Percentiles rank a stretch among this genome's conserved stretches.
Conservation (phyloP, 2,797 vertebrate species). For the Anguilla megastoma region DNA sequence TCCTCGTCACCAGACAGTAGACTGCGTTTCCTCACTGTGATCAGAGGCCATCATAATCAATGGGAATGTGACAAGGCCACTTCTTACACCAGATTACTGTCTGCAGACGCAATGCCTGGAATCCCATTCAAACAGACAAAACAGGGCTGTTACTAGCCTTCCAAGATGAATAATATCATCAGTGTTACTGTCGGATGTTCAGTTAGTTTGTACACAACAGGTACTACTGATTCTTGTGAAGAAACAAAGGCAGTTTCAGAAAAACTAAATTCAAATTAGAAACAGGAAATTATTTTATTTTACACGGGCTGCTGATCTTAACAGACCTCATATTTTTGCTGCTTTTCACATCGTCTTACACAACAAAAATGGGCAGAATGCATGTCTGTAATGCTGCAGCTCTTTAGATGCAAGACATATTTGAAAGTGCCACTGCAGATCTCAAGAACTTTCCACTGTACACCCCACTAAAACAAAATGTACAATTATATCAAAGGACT, state of each 20-base stretch:
- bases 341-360: not conserved
- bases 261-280: not conserved
- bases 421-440: not conserved
- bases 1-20: not conserved
- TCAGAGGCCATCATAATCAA: not conserved
- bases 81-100: not conserved
- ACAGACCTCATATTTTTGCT: not conserved
- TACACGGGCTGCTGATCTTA: not conserved
- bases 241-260: not conserved
- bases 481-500: no score
- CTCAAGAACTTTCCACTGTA: no score
- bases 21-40: not conserved
- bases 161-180: not conserved
- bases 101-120: slow-evolving; percentile 1
- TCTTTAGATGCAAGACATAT: not conserved
- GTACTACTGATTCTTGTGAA: not conserved
- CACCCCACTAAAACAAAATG: no score
- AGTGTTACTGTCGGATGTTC: not conserved
- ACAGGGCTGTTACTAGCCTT: not conserved
- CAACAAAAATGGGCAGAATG: not conserved
- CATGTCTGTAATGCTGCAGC: not conserved
- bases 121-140: slow-evolving; percentile 4
- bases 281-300: not conserved
- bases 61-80: not conserved
- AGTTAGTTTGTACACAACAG: not conserved